Conservation (phyloP, 2,888 invertebrate species). For the Druceiella hillmani region DNA sequence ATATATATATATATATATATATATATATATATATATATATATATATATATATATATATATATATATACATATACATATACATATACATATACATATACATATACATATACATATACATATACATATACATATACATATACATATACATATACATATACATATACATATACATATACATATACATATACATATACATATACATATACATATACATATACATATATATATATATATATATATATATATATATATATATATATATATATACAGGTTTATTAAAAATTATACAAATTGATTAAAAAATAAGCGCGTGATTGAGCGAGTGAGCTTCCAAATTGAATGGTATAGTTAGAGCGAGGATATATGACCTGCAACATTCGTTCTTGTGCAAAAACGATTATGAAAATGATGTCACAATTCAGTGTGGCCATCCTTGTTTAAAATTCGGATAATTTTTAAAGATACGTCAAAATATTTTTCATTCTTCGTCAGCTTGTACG, state of each 20-base stretch:
- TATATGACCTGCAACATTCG: no score
- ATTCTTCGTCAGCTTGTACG: no score
- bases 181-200: slow-evolving; percentile 1
- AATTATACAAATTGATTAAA: no score
- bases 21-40: slow-evolving; percentile 1
- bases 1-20: slow-evolving; percentile 1
- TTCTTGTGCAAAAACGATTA: no score
- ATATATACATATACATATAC: slow-evolving; percentile 1
- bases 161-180: slow-evolving; percentile 1
- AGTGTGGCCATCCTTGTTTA: no score
- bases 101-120: slow-evolving; percentile 1
- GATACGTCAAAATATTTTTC: no score
- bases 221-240: slow-evolving; percentile 1
- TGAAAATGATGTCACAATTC: no score
- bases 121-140: slow-evolving; percentile 1
- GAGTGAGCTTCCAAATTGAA: no score
- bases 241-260: slow-evolving; percentile 1
- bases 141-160: slow-evolving; percentile 1
- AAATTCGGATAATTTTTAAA: no score
- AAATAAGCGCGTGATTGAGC: no score
- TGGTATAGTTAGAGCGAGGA: no score
- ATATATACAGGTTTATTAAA: not conserved
- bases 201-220: slow-evolving; percentile 1
- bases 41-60: slow-evolving; percentile 1
- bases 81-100: slow-evolving; percentile 1